These are phyloP conservation scores for Phalacrocorax brasilianus DNA, from an alignment of 2,113 vertebrate species.

Conservation along the genomic window DNA sequence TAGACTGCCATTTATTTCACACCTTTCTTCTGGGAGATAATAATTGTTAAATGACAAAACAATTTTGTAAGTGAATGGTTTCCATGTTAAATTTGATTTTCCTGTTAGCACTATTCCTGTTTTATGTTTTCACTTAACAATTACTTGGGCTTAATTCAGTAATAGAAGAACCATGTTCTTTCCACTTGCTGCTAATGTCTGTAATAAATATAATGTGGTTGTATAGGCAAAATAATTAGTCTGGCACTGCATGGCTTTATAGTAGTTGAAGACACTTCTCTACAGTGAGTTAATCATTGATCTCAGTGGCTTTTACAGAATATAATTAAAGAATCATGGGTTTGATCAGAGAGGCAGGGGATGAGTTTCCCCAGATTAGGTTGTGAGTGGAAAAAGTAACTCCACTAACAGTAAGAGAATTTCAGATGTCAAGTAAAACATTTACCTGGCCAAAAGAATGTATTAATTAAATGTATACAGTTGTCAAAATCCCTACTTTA, in stretches of 20 bases:
- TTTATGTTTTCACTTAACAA: constrained; percentile 15
- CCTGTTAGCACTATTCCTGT: not conserved
- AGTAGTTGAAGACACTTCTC: not conserved
- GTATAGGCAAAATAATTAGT: constrained; percentile 34
- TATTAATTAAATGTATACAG: not conserved
- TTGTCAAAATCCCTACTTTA: not conserved
- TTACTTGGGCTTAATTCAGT: not conserved
- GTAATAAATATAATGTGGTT: constrained; percentile 5
- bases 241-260: not conserved
- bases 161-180: not conserved
- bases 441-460: not conserved
- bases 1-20: not conserved
- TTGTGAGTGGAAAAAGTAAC: not conserved
- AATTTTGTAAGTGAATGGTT: not conserved
- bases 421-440: not conserved
- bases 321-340: not conserved
- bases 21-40: constrained; percentile 7
- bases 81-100: constrained; percentile 19
- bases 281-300: not conserved
- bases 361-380: not conserved
- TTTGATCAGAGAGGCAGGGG: not conserved
- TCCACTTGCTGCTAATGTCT: constrained; percentile 2
- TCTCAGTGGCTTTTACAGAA: not conserved
- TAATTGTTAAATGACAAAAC: not conserved
- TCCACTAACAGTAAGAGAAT: not conserved